Percentiles rank a stretch among this genome's conserved stretches.
These are phyloP conservation scores for Lypha dubia DNA, from an alignment of 2,888 invertebrate genomes.

Conservation along the genomic window DNA sequence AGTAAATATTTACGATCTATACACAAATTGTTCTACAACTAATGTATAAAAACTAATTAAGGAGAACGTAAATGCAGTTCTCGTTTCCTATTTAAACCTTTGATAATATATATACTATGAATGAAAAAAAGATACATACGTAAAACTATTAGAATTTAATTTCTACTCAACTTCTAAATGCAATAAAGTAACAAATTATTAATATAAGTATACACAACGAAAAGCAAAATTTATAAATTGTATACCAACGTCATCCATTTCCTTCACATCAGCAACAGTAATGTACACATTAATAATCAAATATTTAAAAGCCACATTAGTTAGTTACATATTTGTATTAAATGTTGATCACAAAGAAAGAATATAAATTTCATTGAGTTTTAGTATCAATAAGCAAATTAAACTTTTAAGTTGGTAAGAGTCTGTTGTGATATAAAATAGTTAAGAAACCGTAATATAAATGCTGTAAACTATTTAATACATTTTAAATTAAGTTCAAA, in stretches of 20 bases:
- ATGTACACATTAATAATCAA: neutral
- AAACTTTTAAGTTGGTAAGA: conserved; percentile 15
- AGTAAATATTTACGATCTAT: conserved; percentile 3
- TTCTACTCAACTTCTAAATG: neutral
- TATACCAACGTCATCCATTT: conserved; percentile 30
- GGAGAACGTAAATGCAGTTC: neutral
- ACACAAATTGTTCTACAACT: neutral
- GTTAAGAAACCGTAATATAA: conserved; percentile 23
- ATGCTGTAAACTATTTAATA: neutral
- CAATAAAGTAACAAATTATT: neutral
- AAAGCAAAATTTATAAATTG: conserved; percentile 45
- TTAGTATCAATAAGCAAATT: neutral
- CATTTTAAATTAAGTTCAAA: conserved; percentile 2
- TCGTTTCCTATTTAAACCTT: neutral
- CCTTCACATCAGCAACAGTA: conserved; percentile 10
- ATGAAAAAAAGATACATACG: conserved; percentile 2
- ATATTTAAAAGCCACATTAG: neutral
- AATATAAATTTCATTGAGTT: neutral
- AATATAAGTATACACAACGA: conserved; percentile 9
- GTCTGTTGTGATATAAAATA: conserved; percentile 59
- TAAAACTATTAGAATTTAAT: conserved; percentile 5
- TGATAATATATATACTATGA: neutral
- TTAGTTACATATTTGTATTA: conserved; percentile 21
- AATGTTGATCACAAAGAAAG: conserved; percentile 10
- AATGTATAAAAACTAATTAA: neutral